phyloP scores from a whole-genome alignment of 2,797 vertebrate genomes.

The Spinus pinus region DNA sequence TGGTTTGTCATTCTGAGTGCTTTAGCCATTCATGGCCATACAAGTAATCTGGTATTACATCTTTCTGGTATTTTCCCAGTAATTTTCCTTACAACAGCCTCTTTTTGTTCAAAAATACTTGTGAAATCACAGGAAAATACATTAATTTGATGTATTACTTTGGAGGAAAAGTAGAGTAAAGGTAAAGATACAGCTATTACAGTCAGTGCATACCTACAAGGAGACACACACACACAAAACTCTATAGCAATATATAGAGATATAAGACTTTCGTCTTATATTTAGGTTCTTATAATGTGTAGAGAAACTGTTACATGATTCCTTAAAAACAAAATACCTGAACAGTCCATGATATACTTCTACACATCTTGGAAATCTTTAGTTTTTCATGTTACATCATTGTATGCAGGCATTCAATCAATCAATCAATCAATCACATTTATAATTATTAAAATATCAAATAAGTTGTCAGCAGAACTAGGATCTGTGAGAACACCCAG shows the following conservation, averaged over 20 bases:
- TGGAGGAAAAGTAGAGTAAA: not conserved
- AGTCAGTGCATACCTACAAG: not conserved
- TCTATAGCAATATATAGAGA: not conserved
- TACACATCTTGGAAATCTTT: not conserved
- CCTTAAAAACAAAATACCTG: not conserved
- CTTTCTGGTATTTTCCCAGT: not conserved
- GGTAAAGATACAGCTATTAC: not conserved
- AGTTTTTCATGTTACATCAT: not conserved
- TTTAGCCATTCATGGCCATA: not conserved
- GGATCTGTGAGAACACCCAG: not conserved
- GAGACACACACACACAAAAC: not conserved
- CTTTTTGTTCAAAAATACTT: not conserved
- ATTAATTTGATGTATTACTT: not conserved
- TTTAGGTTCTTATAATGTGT: not conserved
- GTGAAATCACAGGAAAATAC: not conserved
- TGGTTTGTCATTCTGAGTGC: not conserved
- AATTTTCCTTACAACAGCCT: not conserved
- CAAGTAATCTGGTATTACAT: not conserved
- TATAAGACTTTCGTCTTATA: not conserved
- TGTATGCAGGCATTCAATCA: not conserved
- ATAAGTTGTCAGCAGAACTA: not conserved
- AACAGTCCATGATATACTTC: not conserved
- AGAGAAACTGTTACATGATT: not conserved
- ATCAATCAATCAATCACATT: not conserved
- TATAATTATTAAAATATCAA: not conserved